Base-by-base conservation (phyloP, 2,888 invertebrate species). In the Scaptomyza tumidula region DNA sequence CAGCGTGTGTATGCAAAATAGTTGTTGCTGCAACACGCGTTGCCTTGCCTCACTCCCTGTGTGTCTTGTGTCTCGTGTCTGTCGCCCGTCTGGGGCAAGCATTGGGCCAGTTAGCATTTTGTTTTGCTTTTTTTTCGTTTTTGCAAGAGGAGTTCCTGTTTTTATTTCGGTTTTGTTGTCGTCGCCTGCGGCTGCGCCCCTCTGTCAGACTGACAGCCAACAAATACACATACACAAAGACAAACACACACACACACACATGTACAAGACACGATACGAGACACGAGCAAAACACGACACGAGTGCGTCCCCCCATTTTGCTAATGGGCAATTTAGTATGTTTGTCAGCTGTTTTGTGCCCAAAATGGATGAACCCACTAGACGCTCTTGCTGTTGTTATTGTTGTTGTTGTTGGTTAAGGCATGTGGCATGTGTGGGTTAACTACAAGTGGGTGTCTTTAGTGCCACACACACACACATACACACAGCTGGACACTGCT, bases 271-370 rank as follows among this genome's bases (percentile, higher is more conserved):
- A 74, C 55, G 74, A 62, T 74, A 58, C 71, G 57, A 76, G 60
- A 76, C 76, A 80, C 85, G 82, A 81, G 45, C 67, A 59, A 67
- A 62, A 80, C 82, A 75, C 78, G 70, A 77, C 69, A 73, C 67
- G 62, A 75, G 61, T 71, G 78, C 75, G 71, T 75, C 60, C 68
- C 79, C 82, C 75, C 65, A 78, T 79, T 78, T 78, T 63, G 75
- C 83, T 83, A 83, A 83, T 83, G 83, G 83, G 77, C 68, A 77
- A 77, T 86, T 86, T 83, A 71, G 71, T 84, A 77, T 79, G 74
- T 84, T 80, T 41, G 41, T 68, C 77, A 68, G 57, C 67, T 66
- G 71, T 50, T 50, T 41, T 41, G 4, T 19, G 77, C 81, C 77
- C 76, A 59, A 75, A 84, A 86, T 84, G 83, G 83, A 86, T 84